Evolutionary conservation across 2,888 invertebrate species (phyloP).

Genomic region (Agrochola lychnidis): DNA sequence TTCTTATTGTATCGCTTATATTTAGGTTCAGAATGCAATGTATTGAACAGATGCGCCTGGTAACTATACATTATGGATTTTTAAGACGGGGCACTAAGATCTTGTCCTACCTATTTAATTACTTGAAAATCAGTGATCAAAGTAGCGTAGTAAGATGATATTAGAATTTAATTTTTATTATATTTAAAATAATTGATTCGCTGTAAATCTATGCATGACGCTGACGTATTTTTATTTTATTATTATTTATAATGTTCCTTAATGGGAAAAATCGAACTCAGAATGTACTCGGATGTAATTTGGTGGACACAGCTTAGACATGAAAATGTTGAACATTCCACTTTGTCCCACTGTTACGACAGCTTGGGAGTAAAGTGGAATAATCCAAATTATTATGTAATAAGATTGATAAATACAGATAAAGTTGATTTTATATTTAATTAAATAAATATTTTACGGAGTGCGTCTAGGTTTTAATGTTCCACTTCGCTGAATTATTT

Average conservation of each 20-base stretch:
- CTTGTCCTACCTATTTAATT: neutral
- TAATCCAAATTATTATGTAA: neutral
- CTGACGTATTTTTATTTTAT: neutral
- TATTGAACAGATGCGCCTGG: neutral
- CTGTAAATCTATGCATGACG: neutral
- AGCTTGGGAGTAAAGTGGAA: neutral
- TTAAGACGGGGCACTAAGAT: neutral
- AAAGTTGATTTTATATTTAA: neutral
- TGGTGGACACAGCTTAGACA: neutral
- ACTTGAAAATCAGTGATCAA: neutral
- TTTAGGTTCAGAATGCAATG: neutral
- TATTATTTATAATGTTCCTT: neutral
- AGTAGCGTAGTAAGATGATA: neutral
- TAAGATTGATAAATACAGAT: too few relatives aligned
- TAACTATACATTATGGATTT: neutral
- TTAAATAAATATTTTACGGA: neutral
- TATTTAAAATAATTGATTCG: neutral
- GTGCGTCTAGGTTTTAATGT: too few relatives aligned
- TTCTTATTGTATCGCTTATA: neutral
- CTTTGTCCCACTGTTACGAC: neutral
- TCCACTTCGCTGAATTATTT: neutral
- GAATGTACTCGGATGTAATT: neutral
- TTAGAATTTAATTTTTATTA: neutral
- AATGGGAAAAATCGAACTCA: neutral
- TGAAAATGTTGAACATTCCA: neutral